Evolutionary conservation across 2,888 invertebrate species (phyloP), one percentile per base, ranked within the genome.

Genomic region (Acanthococcus lagerstroemiae): DNA sequence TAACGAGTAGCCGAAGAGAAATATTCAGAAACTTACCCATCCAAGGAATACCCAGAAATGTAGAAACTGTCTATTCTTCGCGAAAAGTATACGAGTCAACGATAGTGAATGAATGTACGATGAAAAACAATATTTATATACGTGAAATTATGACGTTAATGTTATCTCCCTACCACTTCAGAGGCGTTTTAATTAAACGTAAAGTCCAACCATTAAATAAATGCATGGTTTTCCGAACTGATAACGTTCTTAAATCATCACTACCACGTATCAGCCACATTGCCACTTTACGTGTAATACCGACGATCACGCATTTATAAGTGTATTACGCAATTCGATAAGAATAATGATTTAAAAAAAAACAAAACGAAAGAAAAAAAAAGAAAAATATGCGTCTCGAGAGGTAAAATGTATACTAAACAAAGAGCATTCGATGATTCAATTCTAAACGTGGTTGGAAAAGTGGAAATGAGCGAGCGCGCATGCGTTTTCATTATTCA

Each of bases 21-120:
- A 7, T 21, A 46, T 58, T 12, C 15, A 7, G 9, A 21, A 50
- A 58, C 69, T 69, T 60, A 69, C 69, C 69, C 69, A 69, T 69
- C 67, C 69, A 69, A 67, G 26, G 69, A 55, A 65, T 30, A 67
- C 67, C 54, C 67, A 63, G 46, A 21, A 21, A 46, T 61, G 37
- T 27, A 50, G 21, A 30, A 30, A 30, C 24, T 50, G 46, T 61
- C 50, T 50, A 37, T 50, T 37, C 50, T 52, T 52, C 37, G 50
- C 15, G 22, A 27, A 27, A 50, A 45, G 30, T 25, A 52, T 52
- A 52, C 37, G 22, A 9, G 37, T 30, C 37, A 17, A 61, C 50
- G 17, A 52, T 30, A 44, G 46, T 25, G 46, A 46, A 46, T 58
- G 58, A 27, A 17, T 30, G 26, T 48, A 30, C 22, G n/a, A 27